These are phyloP conservation scores for Percopsis transmontana DNA, from an alignment of 2,113 vertebrate genomes.

Conservation along the genomic window DNA sequence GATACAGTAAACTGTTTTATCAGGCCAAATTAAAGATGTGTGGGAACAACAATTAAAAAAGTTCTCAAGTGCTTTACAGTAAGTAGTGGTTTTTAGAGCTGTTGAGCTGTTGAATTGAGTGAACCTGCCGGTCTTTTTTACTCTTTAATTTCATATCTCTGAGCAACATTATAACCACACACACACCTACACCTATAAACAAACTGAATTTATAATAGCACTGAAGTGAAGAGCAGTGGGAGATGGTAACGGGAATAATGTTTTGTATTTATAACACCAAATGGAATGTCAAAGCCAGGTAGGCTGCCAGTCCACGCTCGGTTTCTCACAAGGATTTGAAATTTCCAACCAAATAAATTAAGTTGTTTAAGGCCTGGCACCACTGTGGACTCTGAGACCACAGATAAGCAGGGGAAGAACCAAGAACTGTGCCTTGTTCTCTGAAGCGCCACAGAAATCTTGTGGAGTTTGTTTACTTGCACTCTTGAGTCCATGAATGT, in stretches of 20 bases:
- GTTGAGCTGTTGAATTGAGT: constrained; percentile 24
- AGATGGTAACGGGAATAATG: constrained; percentile 20
- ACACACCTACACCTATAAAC: constrained; percentile 7
- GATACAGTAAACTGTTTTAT: no score
- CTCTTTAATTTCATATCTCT: not conserved
- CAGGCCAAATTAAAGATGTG: no score
- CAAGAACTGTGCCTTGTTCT: constrained; percentile 17
- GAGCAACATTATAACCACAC: constrained; percentile 7
- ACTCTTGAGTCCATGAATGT: constrained; percentile 59
- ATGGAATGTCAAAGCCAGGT: constrained; percentile 29
- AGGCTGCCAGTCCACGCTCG: not conserved
- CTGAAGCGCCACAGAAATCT: constrained; percentile 12
- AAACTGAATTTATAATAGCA: constrained; percentile 27
- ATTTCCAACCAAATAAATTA: constrained; percentile 19
- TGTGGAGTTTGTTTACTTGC: constrained; percentile 52
- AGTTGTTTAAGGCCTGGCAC: constrained; percentile 11
- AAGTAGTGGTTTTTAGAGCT: no score
- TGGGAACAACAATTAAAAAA: no score
- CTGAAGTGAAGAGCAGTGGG: not conserved
- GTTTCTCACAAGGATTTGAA: not conserved
- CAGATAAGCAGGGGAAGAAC: constrained; percentile 4
- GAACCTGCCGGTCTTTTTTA: constrained; percentile 22
- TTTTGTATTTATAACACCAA: constrained; percentile 30
- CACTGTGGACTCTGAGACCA: not conserved
- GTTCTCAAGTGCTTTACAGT: no score